A percentile compares a stretch with the other conserved stretches of the same genome.
phyloP scores from a whole-genome alignment of 2,888 invertebrate genomes.

The Parasteatoda lunata region DNA sequence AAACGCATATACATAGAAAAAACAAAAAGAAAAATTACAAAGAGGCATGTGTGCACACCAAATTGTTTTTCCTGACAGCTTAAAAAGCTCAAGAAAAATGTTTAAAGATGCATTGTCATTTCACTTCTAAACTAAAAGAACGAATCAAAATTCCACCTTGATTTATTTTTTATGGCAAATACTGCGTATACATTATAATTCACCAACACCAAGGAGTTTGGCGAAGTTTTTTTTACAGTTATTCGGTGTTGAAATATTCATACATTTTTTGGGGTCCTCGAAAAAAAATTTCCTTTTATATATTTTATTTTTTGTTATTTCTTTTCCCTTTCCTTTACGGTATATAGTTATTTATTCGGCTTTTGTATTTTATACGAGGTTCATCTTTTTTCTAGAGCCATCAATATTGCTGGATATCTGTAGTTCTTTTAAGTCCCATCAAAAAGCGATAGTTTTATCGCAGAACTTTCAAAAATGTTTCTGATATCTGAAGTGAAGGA shows the following conservation, averaged over 20 bases:
- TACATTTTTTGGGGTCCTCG: slow-evolving; percentile 30
- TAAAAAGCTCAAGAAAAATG: slow-evolving; percentile 31
- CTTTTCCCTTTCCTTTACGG: slow-evolving; percentile 8
- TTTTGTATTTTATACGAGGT: slow-evolving; percentile 39
- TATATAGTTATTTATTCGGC: slow-evolving; percentile 38
- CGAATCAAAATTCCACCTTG: slow-evolving; percentile 21
- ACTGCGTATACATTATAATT: slow-evolving; percentile 43
- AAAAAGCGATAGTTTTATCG: too few relatives aligned
- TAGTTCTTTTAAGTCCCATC: background rate
- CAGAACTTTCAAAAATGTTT: too few relatives aligned
- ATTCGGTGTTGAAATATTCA: slow-evolving; percentile 58
- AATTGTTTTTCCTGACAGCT: slow-evolving; percentile 17
- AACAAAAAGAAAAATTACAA: background rate
- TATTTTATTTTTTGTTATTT: slow-evolving; percentile 12
- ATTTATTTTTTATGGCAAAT: slow-evolving; percentile 44
- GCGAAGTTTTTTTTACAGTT: slow-evolving; percentile 41
- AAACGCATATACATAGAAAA: background rate
- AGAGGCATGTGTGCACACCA: background rate
- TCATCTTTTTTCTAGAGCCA: slow-evolving; percentile 11
- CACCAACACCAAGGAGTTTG: slow-evolving; percentile 19
- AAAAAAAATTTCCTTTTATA: background rate
- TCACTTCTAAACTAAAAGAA: slow-evolving; percentile 6
- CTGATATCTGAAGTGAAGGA: too few relatives aligned
- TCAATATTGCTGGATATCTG: slow-evolving; percentile 35
- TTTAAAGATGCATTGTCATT: slow-evolving; percentile 39